Evolutionary conservation across 2,797 vertebrate genomes (phyloP), one percentile per base, ranked within the genome.

Genomic region (Manis crassicaudata): DNA sequence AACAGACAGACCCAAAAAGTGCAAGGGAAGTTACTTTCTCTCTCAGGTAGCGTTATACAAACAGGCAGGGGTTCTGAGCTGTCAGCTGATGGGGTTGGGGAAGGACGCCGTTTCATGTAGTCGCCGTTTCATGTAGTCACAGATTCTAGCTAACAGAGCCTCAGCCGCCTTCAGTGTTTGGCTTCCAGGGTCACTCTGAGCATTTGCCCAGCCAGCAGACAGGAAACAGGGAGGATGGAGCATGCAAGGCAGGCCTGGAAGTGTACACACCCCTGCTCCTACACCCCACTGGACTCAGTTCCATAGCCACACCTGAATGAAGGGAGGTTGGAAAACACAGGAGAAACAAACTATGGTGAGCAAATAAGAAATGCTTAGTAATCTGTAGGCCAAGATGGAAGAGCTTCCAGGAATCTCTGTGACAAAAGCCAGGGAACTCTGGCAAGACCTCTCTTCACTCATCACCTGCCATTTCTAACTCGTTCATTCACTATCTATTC

Each of bases 331-430:
- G 73, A 81, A 95, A 89, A 87, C 43, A 56, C 3, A 83, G 52
- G 27, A 86, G 16, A 70, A 93, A 84, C 27, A 77, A 87, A 35
- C 60, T 86, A 40, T 54, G 18, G 65, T 81, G 21, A 77, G 40
- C 32, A 58, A 93, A 63, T 89, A 75, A 76, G 46, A 72, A 89
- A 80, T 80, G 80, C 23, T 27, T 76, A 95, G 60, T n/a, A 62
- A 62, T 76, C 60, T 72, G 18, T 58, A 70, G 20, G n/a, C 18
- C 40, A 70, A 63, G 32, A 62, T 72, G 18, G 77, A 37, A 67
- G 58, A 76, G 21, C 11, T 96, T 94, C 56, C 23, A 63, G 56
- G 25, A 90, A 60, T 8, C 73, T 18, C 21, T 32, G 56, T 79
- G 40, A 89, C 43, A 95, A 75, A 94, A 87, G 18, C 37, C n/a